Evolutionary conservation across 2,113 vertebrate genomes (phyloP), one percentile per base, ranked within the genome.

Genomic region (Engraulis encrasicolus): DNA sequence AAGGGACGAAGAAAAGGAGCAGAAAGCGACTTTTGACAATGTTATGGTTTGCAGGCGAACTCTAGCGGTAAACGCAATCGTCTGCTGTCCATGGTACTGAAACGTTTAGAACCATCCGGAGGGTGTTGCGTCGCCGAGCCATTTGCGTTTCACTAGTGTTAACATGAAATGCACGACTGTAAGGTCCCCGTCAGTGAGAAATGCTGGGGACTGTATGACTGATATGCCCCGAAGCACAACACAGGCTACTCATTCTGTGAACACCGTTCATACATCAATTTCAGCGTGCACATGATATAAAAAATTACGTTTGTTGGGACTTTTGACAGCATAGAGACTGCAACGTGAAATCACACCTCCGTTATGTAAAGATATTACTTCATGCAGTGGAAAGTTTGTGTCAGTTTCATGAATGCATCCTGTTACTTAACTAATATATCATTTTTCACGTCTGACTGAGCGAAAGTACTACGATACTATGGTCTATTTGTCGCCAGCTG

Each of bases 81-180:
- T 81, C 81, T 84, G 90, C 87, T 87, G 90, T 85, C 83, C 85
- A 27, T 12, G 87, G 90, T 90, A 36, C 89, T 90, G 90, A 88
- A 91, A 86, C 74, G 2, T 50, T 81, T 81, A 38, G 81, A 40
- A 49, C 81, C 78, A 58, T 54, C 80, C 80, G 45, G 79, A 23
- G 81, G 49, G 61, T 80, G 81, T 81, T 85, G 78, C 82, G 37
- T 78, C 85, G 80, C 20, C 37, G 14, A 50, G 50, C 17, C 50
- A 37, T n/a, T 79, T 52, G 34, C 80, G 34, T 49, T 48, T 79
- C 58, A 23, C 52, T 54, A 20, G 18, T 74, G 9, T 19, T 82
- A 83, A 79, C 52, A 78, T 66, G 34, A 82, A 71, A 74, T 50
- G 9, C 23, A 74, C 50, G 40, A 20, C 5, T 36, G 50, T 79